Conservation (phyloP, 1,140 invertebrate species). For the Helicorthomorpha holstii region DNA sequence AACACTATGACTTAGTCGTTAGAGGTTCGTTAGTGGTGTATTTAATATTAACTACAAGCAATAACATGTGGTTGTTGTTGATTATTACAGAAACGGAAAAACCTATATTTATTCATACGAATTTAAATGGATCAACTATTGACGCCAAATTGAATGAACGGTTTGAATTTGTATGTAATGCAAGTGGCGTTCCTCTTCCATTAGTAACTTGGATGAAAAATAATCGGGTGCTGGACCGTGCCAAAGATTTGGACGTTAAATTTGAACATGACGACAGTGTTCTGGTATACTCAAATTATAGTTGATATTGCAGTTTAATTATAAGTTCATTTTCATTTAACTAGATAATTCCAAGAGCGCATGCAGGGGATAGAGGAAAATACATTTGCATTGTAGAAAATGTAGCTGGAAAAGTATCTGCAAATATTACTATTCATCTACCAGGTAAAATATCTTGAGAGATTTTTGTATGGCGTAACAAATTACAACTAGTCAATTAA, state of each 20-base stretch:
- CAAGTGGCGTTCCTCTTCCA: slow-evolving; percentile 13
- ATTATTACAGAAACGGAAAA: background rate
- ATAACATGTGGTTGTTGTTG: background rate
- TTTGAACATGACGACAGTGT: background rate
- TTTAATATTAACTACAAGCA: background rate
- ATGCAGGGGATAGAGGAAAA: background rate
- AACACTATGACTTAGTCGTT: background rate
- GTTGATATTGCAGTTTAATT: too few species aligned
- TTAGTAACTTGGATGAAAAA: slow-evolving; percentile 14
- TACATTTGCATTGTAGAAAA: slow-evolving; percentile 6
- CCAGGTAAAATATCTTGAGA: background rate
- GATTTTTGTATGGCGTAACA: background rate
- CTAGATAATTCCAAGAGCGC: slow-evolving; percentile 2
- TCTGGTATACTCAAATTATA: background rate
- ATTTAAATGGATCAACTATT: slow-evolving; percentile 9
- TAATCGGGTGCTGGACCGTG: background rate
- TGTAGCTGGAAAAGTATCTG: background rate
- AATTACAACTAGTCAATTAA: background rate
- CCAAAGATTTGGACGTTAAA: background rate
- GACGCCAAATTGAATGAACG: slow-evolving; percentile 4
- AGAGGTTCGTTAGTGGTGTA: background rate
- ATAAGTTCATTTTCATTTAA: too few species aligned
- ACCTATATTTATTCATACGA: slow-evolving; percentile 9
- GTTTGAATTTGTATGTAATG: slow-evolving; percentile 13
- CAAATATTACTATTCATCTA: slow-evolving; percentile 3